A percentile compares a stretch with the other conserved stretches of the same genome.
Conservation (phyloP, 2,113 vertebrate genomes). For the Ctenomys sociabilis region DNA sequence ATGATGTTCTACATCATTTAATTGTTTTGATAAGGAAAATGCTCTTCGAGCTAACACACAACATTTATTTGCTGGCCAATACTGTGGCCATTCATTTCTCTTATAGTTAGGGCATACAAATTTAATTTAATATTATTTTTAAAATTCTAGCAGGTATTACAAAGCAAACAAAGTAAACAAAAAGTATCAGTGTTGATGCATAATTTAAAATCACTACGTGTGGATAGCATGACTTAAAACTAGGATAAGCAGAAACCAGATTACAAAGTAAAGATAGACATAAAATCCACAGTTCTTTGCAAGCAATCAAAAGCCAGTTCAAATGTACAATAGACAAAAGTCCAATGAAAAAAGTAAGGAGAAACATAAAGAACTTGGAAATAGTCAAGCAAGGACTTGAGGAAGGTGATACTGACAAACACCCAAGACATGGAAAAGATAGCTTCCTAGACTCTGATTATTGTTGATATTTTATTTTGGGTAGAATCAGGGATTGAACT, state of each 20-base stretch:
- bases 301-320: neutral
- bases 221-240: neutral
- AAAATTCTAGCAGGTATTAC: neutral
- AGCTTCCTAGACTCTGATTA: too few relatives aligned
- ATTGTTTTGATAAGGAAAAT: neutral
- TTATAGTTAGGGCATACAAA: neutral
- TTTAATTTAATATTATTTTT: constrained; percentile 4
- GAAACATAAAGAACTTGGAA: neutral
- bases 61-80: neutral
- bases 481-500: too few relatives aligned
- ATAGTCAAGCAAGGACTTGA: neutral
- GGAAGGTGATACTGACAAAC: neutral
- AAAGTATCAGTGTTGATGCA: neutral
- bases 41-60: neutral
- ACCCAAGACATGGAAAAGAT: neutral
- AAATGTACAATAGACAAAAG: neutral
- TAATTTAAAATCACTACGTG: neutral
- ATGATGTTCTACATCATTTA: neutral
- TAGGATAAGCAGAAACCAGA: neutral
- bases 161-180: constrained; percentile 3
- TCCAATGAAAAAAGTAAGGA: neutral
- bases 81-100: neutral
- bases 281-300: neutral
- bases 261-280: neutral
- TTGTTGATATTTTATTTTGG: too few relatives aligned